Conservation (phyloP, 1,140 invertebrate species). For the Polypedilum pembai region DNA sequence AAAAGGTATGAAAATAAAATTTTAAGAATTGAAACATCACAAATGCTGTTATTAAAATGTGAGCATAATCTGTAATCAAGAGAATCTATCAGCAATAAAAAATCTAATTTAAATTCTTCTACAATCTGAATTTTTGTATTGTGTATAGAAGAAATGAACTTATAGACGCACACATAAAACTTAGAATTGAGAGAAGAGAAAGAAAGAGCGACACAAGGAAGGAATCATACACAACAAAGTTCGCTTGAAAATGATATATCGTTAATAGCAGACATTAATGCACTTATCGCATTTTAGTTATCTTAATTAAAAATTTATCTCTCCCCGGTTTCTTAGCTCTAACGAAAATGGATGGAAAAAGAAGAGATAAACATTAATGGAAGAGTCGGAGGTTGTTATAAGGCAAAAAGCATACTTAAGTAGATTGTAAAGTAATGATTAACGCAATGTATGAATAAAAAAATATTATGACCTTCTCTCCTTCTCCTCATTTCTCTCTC, state of each 20-base stretch:
- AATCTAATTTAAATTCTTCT: constrained; percentile 11
- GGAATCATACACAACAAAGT: constrained; percentile 15
- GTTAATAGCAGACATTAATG: constrained; percentile 28
- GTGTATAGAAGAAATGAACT: too few species aligned
- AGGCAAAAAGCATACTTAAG: constrained; percentile 27
- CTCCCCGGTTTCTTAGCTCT: not conserved
- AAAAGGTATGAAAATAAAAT: constrained; percentile 2
- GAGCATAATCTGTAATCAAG: constrained; percentile 10
- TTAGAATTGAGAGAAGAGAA: too few species aligned
- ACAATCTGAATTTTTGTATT: too few species aligned
- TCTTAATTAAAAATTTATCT: constrained; percentile 28
- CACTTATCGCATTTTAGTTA: constrained; percentile 25
- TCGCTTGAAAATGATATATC: constrained; percentile 23
- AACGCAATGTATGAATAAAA: constrained; percentile 21
- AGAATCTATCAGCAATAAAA: constrained; percentile 17
- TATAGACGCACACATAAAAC: constrained; percentile 4
- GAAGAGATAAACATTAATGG: constrained; percentile 24
- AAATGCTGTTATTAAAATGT: constrained; percentile 1
- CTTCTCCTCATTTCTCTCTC: too few species aligned
- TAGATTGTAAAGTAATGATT: constrained; percentile 25
- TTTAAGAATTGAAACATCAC: not conserved
- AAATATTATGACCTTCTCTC: constrained; percentile 26
- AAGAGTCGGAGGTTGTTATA: constrained; percentile 14
- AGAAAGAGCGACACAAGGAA: not conserved
- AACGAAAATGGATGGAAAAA: constrained; percentile 7